Base-by-base conservation (phyloP, 2,113 vertebrate genomes). In the Catharus bicknelli region DNA sequence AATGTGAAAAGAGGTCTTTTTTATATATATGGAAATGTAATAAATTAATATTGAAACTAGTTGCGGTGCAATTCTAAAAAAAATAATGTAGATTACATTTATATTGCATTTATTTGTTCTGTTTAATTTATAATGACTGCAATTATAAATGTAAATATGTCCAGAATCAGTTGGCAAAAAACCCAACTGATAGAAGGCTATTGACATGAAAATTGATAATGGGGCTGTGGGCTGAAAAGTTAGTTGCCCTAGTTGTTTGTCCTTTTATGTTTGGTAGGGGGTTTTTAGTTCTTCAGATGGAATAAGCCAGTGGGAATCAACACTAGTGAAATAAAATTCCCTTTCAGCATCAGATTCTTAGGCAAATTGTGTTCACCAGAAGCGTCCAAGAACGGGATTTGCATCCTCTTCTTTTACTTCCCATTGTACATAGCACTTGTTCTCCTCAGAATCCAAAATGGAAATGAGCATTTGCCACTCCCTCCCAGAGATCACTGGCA, bases 31-130 rank as follows among this genome's bases (percentile, higher is more conserved):
- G 58, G 43, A 95, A 95, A 72, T 90, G 47, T 93, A 96, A 96
- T 94, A 95, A 95, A 96, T 87, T 86, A 86, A 93, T 92, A 94
- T 75, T 90, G 79, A 86, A 95, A 66, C 66, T 75, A 95, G 66
- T 83, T 84, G 57, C 69, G 58, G 51, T 92, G 81, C 81, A 64
- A 72, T 84, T 96, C 75, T 92, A 79, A 90, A 86, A 77, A 68
- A 18, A 9, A 50, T 34, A 62, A 50, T 30, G 30, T 62, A 83
- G 22, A 69, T 92, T 93, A 90, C 94, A 95, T 96, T 95, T 95
- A 95, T 94, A 96, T 95, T 90, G 79, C 95, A 93, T 84, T 93
- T 93, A 87, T 91, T 93, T 83, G 27, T 74, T 69, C 45, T 66
- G 47, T 78, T 96, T 86, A 3, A 7, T 84, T 90, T 92, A 40